phyloP scores from a whole-genome alignment of 2,888 invertebrate genomes.

The Thysanoteuthis rhombus region DNA sequence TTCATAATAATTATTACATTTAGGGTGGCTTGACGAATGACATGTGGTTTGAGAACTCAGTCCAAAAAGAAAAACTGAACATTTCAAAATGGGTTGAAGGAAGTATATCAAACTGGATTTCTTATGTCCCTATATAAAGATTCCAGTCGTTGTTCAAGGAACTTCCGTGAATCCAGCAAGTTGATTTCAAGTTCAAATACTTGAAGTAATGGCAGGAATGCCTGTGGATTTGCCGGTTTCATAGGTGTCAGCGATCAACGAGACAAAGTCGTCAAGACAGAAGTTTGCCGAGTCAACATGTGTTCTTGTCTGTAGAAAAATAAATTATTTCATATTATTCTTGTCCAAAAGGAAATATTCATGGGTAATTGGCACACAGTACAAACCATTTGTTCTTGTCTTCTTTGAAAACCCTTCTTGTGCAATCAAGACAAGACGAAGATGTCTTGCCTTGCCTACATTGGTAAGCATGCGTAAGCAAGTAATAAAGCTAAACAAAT shows the following conservation, averaged over 20 bases:
- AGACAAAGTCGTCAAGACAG: neutral
- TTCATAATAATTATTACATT: neutral
- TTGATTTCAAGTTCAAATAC: neutral
- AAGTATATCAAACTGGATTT: neutral
- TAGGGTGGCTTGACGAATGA: neutral
- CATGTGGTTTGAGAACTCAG: neutral
- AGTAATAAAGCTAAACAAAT: neutral
- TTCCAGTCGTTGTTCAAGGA: neutral
- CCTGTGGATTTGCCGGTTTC: neutral
- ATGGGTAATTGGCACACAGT: neutral
- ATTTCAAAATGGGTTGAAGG: neutral
- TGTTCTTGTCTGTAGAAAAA: neutral
- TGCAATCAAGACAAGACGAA: neutral
- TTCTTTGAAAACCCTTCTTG: neutral
- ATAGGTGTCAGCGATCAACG: neutral
- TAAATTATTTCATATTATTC: neutral
- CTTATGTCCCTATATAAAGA: neutral
- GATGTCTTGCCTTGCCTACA: neutral
- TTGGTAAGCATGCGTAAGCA: neutral
- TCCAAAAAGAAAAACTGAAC: neutral
- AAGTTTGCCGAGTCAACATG: neutral
- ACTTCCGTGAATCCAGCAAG: neutral
- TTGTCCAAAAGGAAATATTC: neutral
- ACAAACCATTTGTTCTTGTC: neutral
- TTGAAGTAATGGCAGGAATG: neutral